Evolutionary conservation across 2,888 invertebrate species (phyloP).

Genomic region (Macrophya annulata): DNA sequence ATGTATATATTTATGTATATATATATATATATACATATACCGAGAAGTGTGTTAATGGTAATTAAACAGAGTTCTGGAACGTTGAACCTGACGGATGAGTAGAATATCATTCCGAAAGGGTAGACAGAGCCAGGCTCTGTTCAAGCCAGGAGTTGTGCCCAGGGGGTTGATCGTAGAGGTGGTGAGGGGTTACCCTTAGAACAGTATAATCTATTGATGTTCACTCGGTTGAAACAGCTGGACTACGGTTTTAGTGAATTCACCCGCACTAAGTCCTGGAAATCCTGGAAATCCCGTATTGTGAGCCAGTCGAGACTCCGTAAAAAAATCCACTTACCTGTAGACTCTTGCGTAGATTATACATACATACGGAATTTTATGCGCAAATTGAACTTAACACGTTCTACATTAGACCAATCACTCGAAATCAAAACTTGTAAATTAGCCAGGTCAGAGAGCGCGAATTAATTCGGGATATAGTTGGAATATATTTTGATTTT

Average conservation of each 20-base stretch:
- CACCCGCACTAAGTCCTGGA: constrained; percentile 61
- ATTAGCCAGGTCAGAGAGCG: not conserved
- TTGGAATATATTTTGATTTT: not conserved
- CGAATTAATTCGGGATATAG: not conserved
- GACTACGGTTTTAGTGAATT: constrained; percentile 59
- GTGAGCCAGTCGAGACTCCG: constrained; percentile 42
- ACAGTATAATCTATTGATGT: constrained; percentile 50
- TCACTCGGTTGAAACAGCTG: constrained; percentile 55
- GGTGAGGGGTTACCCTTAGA: constrained; percentile 50
- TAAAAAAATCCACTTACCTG: constrained; percentile 39
- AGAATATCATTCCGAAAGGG: constrained; percentile 64
- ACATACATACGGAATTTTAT: too few species aligned
- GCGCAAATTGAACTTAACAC: not conserved
- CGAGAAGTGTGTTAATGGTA: constrained; percentile 48
- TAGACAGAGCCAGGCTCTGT: constrained; percentile 64
- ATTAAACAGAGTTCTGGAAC: constrained; percentile 50
- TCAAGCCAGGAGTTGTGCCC: not conserved
- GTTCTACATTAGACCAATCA: not conserved
- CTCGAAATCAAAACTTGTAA: not conserved
- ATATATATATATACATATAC: not conserved
- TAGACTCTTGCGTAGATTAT: not conserved
- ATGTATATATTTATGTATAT: too few species aligned
- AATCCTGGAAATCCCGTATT: constrained; percentile 63
- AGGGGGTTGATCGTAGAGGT: constrained; percentile 60
- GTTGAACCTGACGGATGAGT: constrained; percentile 46